A percentile compares a stretch with the other conserved stretches of the same genome.
Evolutionary conservation across 2,888 invertebrate species (phyloP).

Genomic region (Thymelicus sylvestris): DNA sequence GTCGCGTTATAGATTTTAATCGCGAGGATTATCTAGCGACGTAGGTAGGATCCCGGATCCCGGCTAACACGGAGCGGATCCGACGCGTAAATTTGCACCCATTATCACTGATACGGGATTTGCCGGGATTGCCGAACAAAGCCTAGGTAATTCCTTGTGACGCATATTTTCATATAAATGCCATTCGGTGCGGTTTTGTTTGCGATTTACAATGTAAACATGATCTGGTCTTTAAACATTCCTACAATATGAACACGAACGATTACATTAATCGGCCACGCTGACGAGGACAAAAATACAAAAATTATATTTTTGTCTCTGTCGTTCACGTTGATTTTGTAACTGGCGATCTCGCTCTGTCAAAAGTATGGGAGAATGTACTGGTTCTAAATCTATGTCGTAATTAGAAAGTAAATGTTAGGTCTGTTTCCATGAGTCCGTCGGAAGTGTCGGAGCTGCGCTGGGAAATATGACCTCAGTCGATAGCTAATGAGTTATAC

Average conservation of each 20-base stretch:
- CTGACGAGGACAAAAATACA: no score
- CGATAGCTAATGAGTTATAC: no score
- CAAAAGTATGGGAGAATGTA: no score
- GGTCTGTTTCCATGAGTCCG: no score
- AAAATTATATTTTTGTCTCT: no score
- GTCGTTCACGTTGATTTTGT: no score
- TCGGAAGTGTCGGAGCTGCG: no score
- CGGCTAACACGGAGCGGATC: conserved; percentile 16
- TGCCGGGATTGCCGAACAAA: conserved; percentile 46
- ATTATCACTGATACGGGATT: conserved; percentile 61
- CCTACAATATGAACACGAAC: background rate
- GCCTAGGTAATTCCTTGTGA: conserved; percentile 29
- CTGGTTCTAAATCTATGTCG: no score
- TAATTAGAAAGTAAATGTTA: no score
- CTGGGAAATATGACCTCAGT: no score
- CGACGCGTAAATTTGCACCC: conserved; percentile 58
- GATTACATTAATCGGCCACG: no score
- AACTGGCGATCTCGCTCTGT: no score
- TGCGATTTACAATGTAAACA: background rate
- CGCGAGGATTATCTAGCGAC: conserved; percentile 23
- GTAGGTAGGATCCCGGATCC: conserved; percentile 19
- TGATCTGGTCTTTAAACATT: background rate
- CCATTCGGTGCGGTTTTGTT: conserved; percentile 1
- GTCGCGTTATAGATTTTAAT: conserved; percentile 31
- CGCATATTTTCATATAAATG: conserved; percentile 19